phyloP scores from a whole-genome alignment of 2,888 invertebrate genomes.

The Stratiomys singularior region DNA sequence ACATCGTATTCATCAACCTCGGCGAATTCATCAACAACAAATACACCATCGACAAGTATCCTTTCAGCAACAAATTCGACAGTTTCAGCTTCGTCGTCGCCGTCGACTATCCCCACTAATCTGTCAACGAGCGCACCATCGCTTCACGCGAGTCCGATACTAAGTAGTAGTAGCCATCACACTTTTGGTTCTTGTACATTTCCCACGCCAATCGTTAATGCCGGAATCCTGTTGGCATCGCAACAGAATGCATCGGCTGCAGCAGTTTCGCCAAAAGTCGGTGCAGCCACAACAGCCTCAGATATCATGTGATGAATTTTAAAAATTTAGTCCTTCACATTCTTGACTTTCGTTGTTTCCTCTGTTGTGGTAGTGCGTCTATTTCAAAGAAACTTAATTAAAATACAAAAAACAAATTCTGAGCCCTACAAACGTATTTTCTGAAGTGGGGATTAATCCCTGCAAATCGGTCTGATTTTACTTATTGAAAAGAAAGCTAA shows the following conservation, averaged over 20 bases:
- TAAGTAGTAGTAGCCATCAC: slow-evolving; percentile 35
- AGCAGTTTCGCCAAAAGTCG: not conserved
- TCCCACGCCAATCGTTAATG: slow-evolving; percentile 31
- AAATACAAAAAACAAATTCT: too few relatives aligned
- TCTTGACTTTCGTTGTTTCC: not conserved
- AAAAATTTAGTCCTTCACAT: not conserved
- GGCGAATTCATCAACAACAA: slow-evolving; percentile 53
- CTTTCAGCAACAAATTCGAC: slow-evolving; percentile 52
- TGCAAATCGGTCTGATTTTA: too few relatives aligned
- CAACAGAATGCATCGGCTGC: slow-evolving; percentile 7
- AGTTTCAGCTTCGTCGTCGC: slow-evolving; percentile 49
- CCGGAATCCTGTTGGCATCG: slow-evolving; percentile 30
- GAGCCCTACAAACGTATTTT: too few relatives aligned
- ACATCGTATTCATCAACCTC: slow-evolving; percentile 51
- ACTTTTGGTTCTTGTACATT: slow-evolving; percentile 41
- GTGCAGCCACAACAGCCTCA: not conserved
- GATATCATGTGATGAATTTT: slow-evolving; percentile 41
- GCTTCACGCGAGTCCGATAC: slow-evolving; percentile 52
- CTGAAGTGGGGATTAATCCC: too few relatives aligned
- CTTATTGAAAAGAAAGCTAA: too few relatives aligned
- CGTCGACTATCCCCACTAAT: slow-evolving; percentile 53
- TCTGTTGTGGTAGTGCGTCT: not conserved
- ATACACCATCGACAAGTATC: slow-evolving; percentile 54
- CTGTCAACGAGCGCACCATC: slow-evolving; percentile 54
- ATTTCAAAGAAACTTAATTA: not conserved